Evolutionary conservation across 1,140 invertebrate species (phyloP).

Genomic region (Drosophila mayri): DNA sequence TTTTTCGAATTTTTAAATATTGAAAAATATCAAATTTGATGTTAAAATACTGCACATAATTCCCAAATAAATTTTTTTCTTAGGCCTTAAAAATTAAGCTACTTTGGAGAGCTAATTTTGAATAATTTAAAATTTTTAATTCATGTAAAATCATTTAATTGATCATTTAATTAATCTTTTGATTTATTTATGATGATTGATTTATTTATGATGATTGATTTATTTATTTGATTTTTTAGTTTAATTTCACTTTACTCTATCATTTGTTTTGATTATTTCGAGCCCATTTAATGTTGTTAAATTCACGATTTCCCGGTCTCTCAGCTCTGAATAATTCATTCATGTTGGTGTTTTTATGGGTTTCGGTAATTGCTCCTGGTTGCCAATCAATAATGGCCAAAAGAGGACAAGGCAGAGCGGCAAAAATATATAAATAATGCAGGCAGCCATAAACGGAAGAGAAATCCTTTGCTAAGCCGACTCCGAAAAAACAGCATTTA

Average conservation of each 20-base stretch:
- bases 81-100: neutral
- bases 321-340: neutral
- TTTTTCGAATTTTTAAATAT: neutral
- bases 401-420: neutral
- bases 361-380: neutral
- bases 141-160: neutral
- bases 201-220: neutral
- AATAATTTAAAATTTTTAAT: neutral
- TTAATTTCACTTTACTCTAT: neutral
- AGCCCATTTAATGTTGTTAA: neutral
- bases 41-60: no score
- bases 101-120: neutral
- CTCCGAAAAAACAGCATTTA: neutral
- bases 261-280: neutral
- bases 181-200: neutral
- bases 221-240: neutral
- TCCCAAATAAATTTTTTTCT: no score
- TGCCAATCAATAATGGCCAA: constrained; percentile 5
- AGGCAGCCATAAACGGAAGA: neutral
- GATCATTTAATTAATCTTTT: neutral
- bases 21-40: neutral
- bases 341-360: neutral
- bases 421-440: neutral
- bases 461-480: neutral
- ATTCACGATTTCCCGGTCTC: no score